phyloP scores from a whole-genome alignment of 2,888 invertebrate genomes.

The Cheilosia urbana region DNA sequence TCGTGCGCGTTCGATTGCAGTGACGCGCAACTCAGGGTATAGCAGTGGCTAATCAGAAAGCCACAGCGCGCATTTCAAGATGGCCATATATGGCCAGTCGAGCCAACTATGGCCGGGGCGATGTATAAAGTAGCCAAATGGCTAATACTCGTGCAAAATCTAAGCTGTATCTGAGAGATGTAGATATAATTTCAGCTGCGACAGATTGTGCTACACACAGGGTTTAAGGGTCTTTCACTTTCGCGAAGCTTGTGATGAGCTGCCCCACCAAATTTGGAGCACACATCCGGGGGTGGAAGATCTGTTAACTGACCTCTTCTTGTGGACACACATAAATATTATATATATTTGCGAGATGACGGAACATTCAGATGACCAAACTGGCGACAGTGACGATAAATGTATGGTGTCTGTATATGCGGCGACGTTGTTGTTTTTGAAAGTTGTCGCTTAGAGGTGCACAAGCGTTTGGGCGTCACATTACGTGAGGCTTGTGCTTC shows the following conservation, averaged over 20 bases:
- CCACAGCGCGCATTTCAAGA: slow-evolving; percentile 72
- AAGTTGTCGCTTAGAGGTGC: slow-evolving; percentile 44
- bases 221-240: slow-evolving; percentile 74
- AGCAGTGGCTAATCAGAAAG: slow-evolving; percentile 73
- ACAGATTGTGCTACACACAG: slow-evolving; percentile 51
- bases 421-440: slow-evolving; percentile 21
- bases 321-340: not conserved
- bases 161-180: slow-evolving; percentile 57
- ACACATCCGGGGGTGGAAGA: slow-evolving; percentile 74
- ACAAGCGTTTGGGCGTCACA: slow-evolving; percentile 60
- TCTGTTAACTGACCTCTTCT: slow-evolving; percentile 72
- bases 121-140: slow-evolving; percentile 68
- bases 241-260: slow-evolving; percentile 63
- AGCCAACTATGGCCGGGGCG: slow-evolving; percentile 71
- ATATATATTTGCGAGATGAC: slow-evolving; percentile 42
- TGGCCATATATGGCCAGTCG: slow-evolving; percentile 65
- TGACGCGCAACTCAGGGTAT: slow-evolving; percentile 67
- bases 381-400: slow-evolving; percentile 59
- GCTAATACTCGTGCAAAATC: slow-evolving; percentile 75
- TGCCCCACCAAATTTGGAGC: slow-evolving; percentile 60
- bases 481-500: slow-evolving; percentile 39
- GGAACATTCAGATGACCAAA: slow-evolving; percentile 59
- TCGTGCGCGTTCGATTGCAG: slow-evolving; percentile 72
- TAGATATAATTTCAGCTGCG: slow-evolving; percentile 49
- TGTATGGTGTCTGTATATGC: not conserved